Base-by-base conservation (phyloP, 2,797 vertebrate species). In the Lutjanus argentimaculatus region DNA sequence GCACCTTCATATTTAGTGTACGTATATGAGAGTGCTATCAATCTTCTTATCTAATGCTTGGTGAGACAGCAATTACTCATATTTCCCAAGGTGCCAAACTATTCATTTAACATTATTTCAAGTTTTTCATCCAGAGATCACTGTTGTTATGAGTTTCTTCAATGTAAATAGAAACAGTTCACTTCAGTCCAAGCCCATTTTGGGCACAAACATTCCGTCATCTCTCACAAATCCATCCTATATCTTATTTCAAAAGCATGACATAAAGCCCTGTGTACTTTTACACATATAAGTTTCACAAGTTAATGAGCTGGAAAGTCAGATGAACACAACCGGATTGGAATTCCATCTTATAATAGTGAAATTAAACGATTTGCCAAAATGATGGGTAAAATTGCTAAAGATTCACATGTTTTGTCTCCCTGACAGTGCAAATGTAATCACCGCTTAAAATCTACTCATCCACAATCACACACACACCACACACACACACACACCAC, bases 381-480 rank as follows among this genome's bases (percentile, higher is more conserved):
- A 71, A 78, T 80, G 30, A 87, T 70, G 46, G 72, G 49, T 69
- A 13, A 80, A 88, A 84, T 55, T 83, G 77, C 74, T 81, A 70
- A 78, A 82, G 75, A 87, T 89, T 87, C 72, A 72, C 68, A 82
- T 90, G 80, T 86, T 91, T 87, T 91, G 84, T 90, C 75, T 91
- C 77, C 74, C 55, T 86, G 85, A 91, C 75, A 76, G 85, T 72
- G 79, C 64, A 76, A 89, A 90, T 67, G 73, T 89, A 88, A 88
- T 89, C 79, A 84, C 83, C 81, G 80, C 84, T 85, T 87, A 89
- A 87, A 85, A 73, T 75, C 83, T 74, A 83, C 86, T 87, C 88
- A 90, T 88, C 81, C 79, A 73, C 80, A 62, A 14, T 30, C 80
- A 64, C 68, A 75, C 72, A 66, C 67, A 70, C 64, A 72, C 70